Evolutionary conservation across 1,140 invertebrate species (phyloP).

Genomic region (Papilio polyxenes): DNA sequence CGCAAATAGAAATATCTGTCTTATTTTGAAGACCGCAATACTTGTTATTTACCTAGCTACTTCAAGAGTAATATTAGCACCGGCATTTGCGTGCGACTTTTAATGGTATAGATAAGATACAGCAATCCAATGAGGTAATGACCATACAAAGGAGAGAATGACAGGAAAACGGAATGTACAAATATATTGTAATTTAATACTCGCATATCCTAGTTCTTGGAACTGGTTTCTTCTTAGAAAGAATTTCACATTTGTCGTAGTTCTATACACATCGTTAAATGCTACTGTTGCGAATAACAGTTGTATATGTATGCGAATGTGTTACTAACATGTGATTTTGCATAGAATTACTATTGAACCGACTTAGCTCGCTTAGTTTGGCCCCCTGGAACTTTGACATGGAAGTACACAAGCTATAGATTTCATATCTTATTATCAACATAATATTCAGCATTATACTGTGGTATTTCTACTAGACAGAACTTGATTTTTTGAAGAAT

Average conservation of each 20-base stretch:
- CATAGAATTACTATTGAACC: conserved; percentile 25
- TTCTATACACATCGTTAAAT: conserved; percentile 28
- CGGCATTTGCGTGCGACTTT: neutral
- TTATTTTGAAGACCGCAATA: neutral
- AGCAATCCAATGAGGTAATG: neutral
- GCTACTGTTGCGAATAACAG: conserved; percentile 13
- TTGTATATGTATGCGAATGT: conserved; percentile 27
- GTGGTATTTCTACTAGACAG: neutral
- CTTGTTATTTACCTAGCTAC: neutral
- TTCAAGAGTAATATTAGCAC: neutral
- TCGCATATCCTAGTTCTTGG: neutral
- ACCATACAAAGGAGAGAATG: neutral
- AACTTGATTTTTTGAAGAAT: neutral
- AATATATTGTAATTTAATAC: neutral
- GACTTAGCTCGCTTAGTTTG: neutral
- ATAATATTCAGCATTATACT: neutral
- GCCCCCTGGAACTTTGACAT: neutral
- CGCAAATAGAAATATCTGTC: neutral
- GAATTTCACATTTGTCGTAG: conserved; percentile 20
- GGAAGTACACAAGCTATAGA: neutral
- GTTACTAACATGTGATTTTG: conserved; percentile 1
- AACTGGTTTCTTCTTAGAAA: conserved; percentile 12
- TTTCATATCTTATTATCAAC: neutral
- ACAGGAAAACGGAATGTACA: conserved; percentile 3
- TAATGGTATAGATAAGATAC: neutral